Base-by-base conservation (phyloP, 1,140 invertebrate genomes). In the Tyrophagus putrescentiae region DNA sequence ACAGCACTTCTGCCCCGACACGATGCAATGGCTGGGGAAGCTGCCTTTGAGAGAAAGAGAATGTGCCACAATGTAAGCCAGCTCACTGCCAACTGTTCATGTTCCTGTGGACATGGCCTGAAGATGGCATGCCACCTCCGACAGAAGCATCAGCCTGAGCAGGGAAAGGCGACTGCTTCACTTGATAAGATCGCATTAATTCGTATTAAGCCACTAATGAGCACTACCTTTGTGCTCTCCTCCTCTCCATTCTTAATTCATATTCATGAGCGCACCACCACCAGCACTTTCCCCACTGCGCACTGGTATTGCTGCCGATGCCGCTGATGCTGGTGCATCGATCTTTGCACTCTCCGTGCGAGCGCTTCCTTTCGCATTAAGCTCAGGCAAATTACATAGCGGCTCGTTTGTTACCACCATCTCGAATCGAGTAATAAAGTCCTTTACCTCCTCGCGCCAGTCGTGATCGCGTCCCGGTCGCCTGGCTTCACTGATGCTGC, bases 121-220 rank as follows among this genome's bases (percentile, higher is more conserved):
- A n/a, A n/a, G n/a, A n/a, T n/a, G n/a, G n/a, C n/a, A n/a, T n/a
- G n/a, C n/a, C n/a, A n/a, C n/a, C n/a, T n/a, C n/a, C n/a, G n/a
- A n/a, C n/a, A n/a, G n/a, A n/a, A n/a, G n/a, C n/a, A n/a, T n/a
- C n/a, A n/a, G n/a, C n/a, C n/a, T n/a, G n/a, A n/a, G n/a, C n/a
- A n/a, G 29, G 53, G 31, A 16, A 58, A 6, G 53, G 21, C 6
- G 53, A 58, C 6, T 56, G 45, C 7, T 7, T n/a, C n/a, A n/a
- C n/a, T n/a, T 29, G 45, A 48, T 48, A 48, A 48, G 18, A 48
- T 48, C 45, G 45, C 45, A 48, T 48, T 48, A 48, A 48, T 48
- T 48, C 45, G 45, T 25, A 48, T 48, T 48, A 48, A 48, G 45
- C 45, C 45, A 48, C 45, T 48, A 48, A 48, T 48, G 45, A 48